Percentiles rank a stretch among this genome's conserved stretches.
Conservation (phyloP, 2,797 vertebrate genomes). For the Columba guinea region DNA sequence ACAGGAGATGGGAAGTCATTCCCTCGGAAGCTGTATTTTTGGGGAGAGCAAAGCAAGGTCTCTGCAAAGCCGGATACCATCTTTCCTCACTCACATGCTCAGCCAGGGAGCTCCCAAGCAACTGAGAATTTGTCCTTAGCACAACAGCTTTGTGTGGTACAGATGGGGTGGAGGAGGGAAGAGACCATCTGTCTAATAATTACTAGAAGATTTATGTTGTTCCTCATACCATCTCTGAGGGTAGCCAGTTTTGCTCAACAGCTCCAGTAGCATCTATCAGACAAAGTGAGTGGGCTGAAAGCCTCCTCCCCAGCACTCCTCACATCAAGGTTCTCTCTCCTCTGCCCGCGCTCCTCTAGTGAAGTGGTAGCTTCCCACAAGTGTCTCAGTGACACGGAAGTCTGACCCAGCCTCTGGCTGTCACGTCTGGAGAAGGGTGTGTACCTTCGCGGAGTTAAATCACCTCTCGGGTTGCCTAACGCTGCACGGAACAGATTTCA, state of each 20-base stretch:
- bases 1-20: conserved; percentile 17
- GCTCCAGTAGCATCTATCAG: not conserved
- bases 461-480: not conserved
- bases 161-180: conserved; percentile 43
- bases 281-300: not conserved
- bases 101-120: not conserved
- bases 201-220: not conserved
- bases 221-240: not conserved
- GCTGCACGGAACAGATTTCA: not conserved
- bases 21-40: not conserved
- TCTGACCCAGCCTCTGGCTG: not conserved
- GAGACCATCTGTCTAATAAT: conserved; percentile 61
- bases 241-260: not conserved
- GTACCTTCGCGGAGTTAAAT: not conserved
- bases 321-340: not conserved
- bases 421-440: conserved; percentile 42
- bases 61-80: conserved; percentile 60
- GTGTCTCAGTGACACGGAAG: conserved; percentile 51
- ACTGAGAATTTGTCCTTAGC: not conserved
- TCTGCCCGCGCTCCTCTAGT: not conserved
- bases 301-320: not conserved
- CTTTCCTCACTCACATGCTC: conserved; percentile 60
- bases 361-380: conserved; percentile 58
- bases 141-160: not conserved
- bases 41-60: conserved; percentile 17